A percentile compares a stretch with the other conserved stretches of the same genome.
These are phyloP conservation scores for Psilopogon haemacephalus DNA, from an alignment of 2,113 vertebrate species.

Conservation along the genomic window DNA sequence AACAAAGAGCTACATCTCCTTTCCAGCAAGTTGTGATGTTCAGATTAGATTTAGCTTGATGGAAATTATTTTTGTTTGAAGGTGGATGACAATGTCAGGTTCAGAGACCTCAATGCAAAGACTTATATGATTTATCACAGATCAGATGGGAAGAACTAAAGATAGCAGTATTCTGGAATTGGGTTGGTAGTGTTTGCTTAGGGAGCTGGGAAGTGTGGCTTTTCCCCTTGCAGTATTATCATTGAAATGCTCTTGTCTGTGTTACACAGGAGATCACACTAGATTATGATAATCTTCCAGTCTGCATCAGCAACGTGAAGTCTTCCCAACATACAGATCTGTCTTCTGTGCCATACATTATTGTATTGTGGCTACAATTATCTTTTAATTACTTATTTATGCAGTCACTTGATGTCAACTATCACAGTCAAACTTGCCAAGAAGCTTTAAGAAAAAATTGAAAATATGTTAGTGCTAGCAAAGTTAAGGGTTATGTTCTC, in stretches of 20 bases:
- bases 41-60: background rate
- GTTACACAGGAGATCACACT: slow-evolving; percentile 7
- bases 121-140: background rate
- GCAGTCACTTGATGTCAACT: background rate
- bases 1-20: background rate
- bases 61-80: background rate
- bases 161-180: slow-evolving; percentile 13
- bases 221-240: background rate
- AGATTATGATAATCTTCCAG: slow-evolving; percentile 36
- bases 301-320: background rate
- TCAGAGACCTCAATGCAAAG: slow-evolving; percentile 11
- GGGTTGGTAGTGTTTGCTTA: background rate
- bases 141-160: background rate
- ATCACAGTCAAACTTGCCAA: background rate
- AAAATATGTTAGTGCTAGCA: background rate
- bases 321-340: background rate
- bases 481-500: background rate
- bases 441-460: background rate
- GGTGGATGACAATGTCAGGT: background rate
- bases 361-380: background rate
- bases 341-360: background rate
- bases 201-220: background rate
- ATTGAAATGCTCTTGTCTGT: slow-evolving; percentile 40
- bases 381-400: background rate
- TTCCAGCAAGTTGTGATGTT: background rate